Percentiles rank a stretch among this genome's conserved stretches.
These are phyloP conservation scores for Drosophila ustulata DNA, from an alignment of 2,888 invertebrate species.

Conservation along the genomic window DNA sequence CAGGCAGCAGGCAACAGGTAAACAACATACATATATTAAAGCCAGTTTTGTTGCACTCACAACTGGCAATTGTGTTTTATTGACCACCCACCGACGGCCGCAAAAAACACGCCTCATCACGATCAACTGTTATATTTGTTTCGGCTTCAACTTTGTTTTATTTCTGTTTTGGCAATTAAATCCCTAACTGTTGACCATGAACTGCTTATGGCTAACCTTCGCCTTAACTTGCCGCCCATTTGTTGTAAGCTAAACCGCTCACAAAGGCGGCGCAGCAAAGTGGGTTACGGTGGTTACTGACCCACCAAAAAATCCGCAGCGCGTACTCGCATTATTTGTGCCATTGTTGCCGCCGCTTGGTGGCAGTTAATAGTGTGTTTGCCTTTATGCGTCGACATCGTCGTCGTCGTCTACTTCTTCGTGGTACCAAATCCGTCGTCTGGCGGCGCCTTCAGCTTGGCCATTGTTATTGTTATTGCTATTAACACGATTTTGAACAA, in stretches of 20 bases:
- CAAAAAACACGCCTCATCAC: not conserved
- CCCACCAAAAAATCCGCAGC: constrained; percentile 45
- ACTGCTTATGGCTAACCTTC: constrained; percentile 61
- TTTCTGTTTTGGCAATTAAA: constrained; percentile 32
- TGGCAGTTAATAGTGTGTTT: constrained; percentile 22
- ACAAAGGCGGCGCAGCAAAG: constrained; percentile 25
- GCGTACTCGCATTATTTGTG: constrained; percentile 41
- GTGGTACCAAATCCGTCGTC: constrained; percentile 58
- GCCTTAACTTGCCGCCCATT: constrained; percentile 46
- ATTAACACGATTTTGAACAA: constrained; percentile 74
- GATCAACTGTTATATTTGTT: not conserved
- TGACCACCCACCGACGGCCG: constrained; percentile 23
- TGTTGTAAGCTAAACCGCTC: constrained; percentile 25
- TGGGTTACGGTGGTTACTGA: constrained; percentile 67
- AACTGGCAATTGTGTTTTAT: constrained; percentile 7
- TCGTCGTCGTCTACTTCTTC: constrained; percentile 34
- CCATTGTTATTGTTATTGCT: constrained; percentile 64
- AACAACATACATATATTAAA: constrained; percentile 16
- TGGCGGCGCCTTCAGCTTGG: constrained; percentile 26
- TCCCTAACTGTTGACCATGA: constrained; percentile 43
- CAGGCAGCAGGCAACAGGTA: constrained; percentile 14
- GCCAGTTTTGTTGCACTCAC: constrained; percentile 29
- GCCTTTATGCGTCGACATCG: constrained; percentile 24
- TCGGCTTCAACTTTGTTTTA: not conserved
- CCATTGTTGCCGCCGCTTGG: constrained; percentile 32